phyloP scores from a whole-genome alignment of 2,113 vertebrate species.

The Pongo abelii region DNA sequence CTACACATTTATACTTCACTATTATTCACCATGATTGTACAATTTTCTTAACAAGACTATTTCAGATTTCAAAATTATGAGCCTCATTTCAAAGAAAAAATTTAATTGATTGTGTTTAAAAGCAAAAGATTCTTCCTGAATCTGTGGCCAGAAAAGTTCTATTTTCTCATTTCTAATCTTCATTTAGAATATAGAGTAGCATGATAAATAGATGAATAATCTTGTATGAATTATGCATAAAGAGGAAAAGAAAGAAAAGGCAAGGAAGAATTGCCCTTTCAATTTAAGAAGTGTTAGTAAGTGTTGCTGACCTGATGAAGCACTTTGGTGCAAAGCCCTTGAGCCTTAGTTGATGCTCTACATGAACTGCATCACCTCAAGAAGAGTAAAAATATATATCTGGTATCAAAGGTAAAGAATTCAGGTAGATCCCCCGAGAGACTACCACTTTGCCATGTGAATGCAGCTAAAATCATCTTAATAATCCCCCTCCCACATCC shows the following conservation, averaged over 20 bases:
- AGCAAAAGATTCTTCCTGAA: conserved; percentile 67
- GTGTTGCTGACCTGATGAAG: conserved; percentile 55
- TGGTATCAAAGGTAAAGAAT: not conserved
- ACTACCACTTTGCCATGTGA: not conserved
- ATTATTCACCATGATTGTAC: conserved; percentile 29
- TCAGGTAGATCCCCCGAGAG: not conserved
- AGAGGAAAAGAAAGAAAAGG: conserved; percentile 40
- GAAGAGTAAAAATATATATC: not conserved
- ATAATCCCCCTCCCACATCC: too few species aligned
- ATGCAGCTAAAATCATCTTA: not conserved
- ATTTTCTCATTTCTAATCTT: conserved; percentile 60
- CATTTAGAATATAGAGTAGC: conserved; percentile 64
- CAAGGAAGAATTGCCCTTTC: conserved; percentile 48
- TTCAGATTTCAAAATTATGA: conserved; percentile 71
- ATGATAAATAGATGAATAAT: conserved; percentile 61
- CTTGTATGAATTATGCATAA: conserved; percentile 71
- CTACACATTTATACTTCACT: not conserved
- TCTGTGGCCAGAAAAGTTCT: conserved; percentile 55
- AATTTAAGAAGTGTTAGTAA: conserved; percentile 44
- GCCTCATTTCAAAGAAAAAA: conserved; percentile 59
- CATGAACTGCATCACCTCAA: not conserved
- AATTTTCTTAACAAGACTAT: conserved; percentile 54
- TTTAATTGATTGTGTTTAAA: conserved; percentile 73
- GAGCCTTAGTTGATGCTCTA: conserved; percentile 14
- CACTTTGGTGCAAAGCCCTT: conserved; percentile 25